Evolutionary conservation across 1,140 invertebrate genomes (phyloP).

Genomic region (Manduca sexta): DNA sequence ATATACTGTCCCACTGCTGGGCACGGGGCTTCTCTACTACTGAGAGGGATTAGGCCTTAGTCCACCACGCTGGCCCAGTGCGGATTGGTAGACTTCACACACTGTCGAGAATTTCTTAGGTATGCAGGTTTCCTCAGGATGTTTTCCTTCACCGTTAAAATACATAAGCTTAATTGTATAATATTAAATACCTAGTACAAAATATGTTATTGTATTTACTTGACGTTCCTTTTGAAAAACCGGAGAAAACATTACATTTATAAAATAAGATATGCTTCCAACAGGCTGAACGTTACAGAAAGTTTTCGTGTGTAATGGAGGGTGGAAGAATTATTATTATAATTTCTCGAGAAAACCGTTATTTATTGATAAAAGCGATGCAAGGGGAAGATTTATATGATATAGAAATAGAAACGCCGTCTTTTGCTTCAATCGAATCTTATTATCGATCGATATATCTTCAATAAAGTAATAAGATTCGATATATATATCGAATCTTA

Average conservation of each 20-base stretch:
- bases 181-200: too few species aligned
- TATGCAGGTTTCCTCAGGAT: too few species aligned
- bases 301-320: conserved; percentile 29
- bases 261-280: not conserved
- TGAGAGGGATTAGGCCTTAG: too few species aligned
- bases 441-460: not conserved
- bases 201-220: not conserved
- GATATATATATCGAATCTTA: too few species aligned
- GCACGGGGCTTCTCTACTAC: too few species aligned
- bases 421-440: not conserved
- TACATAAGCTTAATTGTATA: too few species aligned
- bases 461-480: too few species aligned
- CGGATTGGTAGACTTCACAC: too few species aligned
- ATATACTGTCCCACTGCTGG: too few species aligned
- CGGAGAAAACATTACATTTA: not conserved
- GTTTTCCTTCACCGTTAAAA: too few species aligned
- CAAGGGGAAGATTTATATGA: conserved; percentile 23
- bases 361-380: conserved; percentile 18
- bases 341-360: conserved; percentile 31
- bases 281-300: conserved; percentile 9
- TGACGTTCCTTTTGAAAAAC: not conserved
- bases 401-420: conserved; percentile 7
- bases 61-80: too few species aligned
- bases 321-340: conserved; percentile 34
- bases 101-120: too few species aligned